Base-by-base conservation (phyloP, 2,888 invertebrate species). In the Trichopria drosophilae region DNA sequence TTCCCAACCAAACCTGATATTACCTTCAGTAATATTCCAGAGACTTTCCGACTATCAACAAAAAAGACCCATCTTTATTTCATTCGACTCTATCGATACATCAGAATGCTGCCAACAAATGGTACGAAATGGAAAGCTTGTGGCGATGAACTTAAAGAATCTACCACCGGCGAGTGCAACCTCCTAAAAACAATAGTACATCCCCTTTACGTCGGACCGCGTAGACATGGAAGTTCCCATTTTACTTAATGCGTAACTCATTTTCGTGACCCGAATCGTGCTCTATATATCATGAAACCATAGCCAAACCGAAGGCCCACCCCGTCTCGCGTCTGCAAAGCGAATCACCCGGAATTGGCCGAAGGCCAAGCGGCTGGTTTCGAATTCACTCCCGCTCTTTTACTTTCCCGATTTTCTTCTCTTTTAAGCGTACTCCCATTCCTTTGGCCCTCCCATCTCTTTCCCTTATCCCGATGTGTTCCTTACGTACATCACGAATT, bases 281-380 rank as follows among this genome's bases (percentile, higher is more conserved):
- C 57, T 57, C 57, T 57, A 59, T 58, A 57, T 51, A 55, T 58
- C 57, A 54, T 40, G 40, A 40, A 29, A 44, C 34, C 52, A 29
- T 31, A 40, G 45, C 41, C 42, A 24, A 29, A 35, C 35, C 41
- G 12, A 26, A 42, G 29, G 3, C 24, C n/a, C 36, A 23, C 37
- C 42, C 29, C 24, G 55, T 48, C 42, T 41, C 51, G 61, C 53
- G 55, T 53, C 54, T 60, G 9, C 29, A 22, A 31, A 15, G 45
- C 45, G 50, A 59, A 62, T 58, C 60, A 58, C 53, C 53, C 58
- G 51, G 67, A 69, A 65, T 68, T 69, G 68, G 65, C 66, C 53
- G 53, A 41, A 50, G 40, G 66, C 65, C 69, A 68, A 59, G 41
- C 16, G 26, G 31, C 45, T 36, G 40, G 29, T 47, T 32, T 53